Evolutionary conservation across 2,888 invertebrate species (phyloP).

Genomic region (Rhamphomyia laevipes): DNA sequence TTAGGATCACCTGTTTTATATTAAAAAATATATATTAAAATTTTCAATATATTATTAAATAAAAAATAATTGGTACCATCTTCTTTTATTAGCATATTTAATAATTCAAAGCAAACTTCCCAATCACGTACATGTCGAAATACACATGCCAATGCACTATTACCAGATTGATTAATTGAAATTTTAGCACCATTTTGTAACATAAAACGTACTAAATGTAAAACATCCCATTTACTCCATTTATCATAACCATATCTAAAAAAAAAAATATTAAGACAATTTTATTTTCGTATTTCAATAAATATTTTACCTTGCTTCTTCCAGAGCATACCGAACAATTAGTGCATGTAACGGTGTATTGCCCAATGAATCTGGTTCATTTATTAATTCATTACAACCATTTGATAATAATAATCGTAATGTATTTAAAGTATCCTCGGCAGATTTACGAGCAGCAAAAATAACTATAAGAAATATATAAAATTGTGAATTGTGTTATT

Average conservation of each 20-base stretch:
- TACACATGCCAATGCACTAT: constrained; percentile 58
- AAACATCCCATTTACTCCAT: constrained; percentile 64
- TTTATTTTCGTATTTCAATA: neutral
- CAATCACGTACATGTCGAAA: constrained; percentile 57
- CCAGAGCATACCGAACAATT: constrained; percentile 52
- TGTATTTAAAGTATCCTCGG: constrained; percentile 57
- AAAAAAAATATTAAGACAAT: neutral
- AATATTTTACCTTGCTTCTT: constrained; percentile 44
- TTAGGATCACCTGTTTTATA: constrained; percentile 46
- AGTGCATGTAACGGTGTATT: constrained; percentile 61
- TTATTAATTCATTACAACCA: constrained; percentile 60
- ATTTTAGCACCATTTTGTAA: constrained; percentile 53
- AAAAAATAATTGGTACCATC: constrained; percentile 24
- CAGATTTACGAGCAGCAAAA: constrained; percentile 54
- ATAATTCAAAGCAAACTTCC: constrained; percentile 44
- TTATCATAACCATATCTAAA: constrained; percentile 49
- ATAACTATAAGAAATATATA: constrained; percentile 39
- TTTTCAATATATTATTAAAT: neutral
- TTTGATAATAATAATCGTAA: constrained; percentile 57
- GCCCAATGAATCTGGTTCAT: constrained; percentile 57
- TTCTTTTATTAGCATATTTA: constrained; percentile 37
- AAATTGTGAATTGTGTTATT: too few species aligned
- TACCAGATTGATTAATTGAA: constrained; percentile 56
- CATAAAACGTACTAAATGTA: constrained; percentile 52
- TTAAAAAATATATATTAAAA: neutral